These are phyloP conservation scores for Horisme vitalbata DNA, from an alignment of 2,888 invertebrate genomes.

Conservation along the genomic window DNA sequence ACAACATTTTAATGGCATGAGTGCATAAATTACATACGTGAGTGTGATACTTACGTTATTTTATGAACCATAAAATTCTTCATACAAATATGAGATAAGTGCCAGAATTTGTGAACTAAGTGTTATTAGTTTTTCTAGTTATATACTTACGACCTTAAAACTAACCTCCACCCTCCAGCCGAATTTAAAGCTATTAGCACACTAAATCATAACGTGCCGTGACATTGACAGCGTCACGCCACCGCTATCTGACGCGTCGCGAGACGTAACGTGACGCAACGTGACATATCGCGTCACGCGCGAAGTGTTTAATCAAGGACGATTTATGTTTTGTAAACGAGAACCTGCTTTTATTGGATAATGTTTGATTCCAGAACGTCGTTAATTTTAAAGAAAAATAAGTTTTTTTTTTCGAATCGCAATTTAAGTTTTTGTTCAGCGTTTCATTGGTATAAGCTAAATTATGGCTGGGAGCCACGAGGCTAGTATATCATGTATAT, in stretches of 20 bases:
- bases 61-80: too few relatives aligned
- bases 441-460: too few relatives aligned
- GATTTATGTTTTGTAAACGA: constrained; percentile 35
- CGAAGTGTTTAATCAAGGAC: constrained; percentile 31
- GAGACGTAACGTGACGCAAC: constrained; percentile 25
- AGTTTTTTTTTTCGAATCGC: background rate
- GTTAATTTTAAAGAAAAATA: constrained; percentile 9
- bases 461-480: too few relatives aligned
- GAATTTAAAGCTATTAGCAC: constrained; percentile 25
- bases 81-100: too few relatives aligned
- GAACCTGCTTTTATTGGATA: constrained; percentile 27
- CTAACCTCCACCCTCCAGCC: background rate
- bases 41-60: background rate
- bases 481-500: too few relatives aligned
- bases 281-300: constrained; percentile 17
- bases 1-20: too few relatives aligned
- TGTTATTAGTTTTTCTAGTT: constrained; percentile 1
- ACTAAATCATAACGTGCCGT: constrained; percentile 32
- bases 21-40: too few relatives aligned
- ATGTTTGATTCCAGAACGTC: constrained; percentile 9
- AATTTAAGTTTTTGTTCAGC: background rate
- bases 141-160: constrained; percentile 3
- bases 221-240: constrained; percentile 33
- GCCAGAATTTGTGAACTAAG: too few relatives aligned
- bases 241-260: constrained; percentile 31